Evolutionary conservation across 1,140 invertebrate species (phyloP).

Genomic region (Galleria mellonella): DNA sequence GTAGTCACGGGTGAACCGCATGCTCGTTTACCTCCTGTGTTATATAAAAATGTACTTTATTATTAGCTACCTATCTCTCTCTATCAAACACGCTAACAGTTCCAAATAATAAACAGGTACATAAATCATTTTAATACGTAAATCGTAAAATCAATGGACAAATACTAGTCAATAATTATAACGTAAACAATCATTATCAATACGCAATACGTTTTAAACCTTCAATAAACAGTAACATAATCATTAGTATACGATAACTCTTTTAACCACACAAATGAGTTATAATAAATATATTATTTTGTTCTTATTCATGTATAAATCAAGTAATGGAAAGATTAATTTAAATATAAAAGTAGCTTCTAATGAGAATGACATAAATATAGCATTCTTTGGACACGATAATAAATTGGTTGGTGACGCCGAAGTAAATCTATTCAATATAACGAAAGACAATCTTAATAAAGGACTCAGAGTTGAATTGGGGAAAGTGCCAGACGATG

Average conservation of each 20-base stretch:
- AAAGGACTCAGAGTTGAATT: constrained; percentile 29
- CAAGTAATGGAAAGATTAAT: constrained; percentile 21
- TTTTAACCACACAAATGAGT: neutral
- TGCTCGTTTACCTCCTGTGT: too few relatives aligned
- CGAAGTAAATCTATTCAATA: constrained; percentile 37
- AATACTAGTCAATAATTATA: too few relatives aligned
- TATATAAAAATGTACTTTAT: too few relatives aligned
- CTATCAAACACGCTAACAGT: too few relatives aligned
- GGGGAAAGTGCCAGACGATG: constrained; percentile 30
- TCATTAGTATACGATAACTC: neutral
- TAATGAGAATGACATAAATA: constrained; percentile 11
- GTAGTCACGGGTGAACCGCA: too few relatives aligned
- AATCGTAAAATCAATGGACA: neutral
- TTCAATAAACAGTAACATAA: too few relatives aligned
- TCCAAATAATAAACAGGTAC: too few relatives aligned
- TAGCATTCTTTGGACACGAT: constrained; percentile 24
- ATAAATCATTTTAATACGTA: neutral
- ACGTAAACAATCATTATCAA: too few relatives aligned
- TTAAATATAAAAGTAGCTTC: constrained; percentile 28
- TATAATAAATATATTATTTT: constrained; percentile 3
- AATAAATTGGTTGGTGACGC: constrained; percentile 28
- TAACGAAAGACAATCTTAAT: constrained; percentile 36
- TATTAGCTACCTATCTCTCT: too few relatives aligned
- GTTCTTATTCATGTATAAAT: constrained; percentile 1
- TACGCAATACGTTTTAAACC: too few relatives aligned